Evolutionary conservation across 2,888 invertebrate species (phyloP).

Genomic region (Coelopa pilipes): DNA sequence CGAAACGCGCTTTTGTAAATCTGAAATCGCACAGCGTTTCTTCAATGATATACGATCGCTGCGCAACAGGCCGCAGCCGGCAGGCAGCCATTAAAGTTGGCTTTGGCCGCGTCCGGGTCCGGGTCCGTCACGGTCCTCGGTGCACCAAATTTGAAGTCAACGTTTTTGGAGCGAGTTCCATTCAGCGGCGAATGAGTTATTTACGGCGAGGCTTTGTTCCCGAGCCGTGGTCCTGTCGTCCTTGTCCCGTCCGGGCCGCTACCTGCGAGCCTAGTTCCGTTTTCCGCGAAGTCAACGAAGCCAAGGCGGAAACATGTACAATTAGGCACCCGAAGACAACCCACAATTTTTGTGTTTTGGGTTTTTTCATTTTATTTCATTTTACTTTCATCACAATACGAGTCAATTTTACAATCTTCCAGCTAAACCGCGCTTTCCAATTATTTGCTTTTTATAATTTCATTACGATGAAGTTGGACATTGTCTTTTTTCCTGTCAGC

Average conservation of each 20-base stretch:
- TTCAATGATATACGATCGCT: conserved; percentile 18
- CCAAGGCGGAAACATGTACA: neutral
- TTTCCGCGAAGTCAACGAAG: conserved; percentile 12
- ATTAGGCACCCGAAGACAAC: no score
- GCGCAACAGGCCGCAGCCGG: conserved; percentile 15
- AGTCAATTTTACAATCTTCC: no score
- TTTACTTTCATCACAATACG: no score
- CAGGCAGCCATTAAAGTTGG: neutral
- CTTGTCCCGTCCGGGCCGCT: neutral
- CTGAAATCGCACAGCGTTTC: neutral
- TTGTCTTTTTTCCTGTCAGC: no score
- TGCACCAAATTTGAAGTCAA: conserved; percentile 22
- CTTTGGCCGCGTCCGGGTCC: no score
- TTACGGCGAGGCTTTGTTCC: conserved; percentile 2
- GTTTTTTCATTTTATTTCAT: no score
- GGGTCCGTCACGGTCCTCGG: neutral
- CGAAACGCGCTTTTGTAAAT: neutral
- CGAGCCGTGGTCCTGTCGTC: neutral
- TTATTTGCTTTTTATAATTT: no score
- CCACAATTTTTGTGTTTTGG: no score
- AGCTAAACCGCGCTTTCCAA: no score
- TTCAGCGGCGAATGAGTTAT: conserved; percentile 29
- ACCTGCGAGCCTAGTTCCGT: neutral
- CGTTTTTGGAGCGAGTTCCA: conserved; percentile 18
- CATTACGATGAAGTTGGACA: no score